These are phyloP conservation scores for Sternarchorhynchus goeldii DNA, from an alignment of 2,797 vertebrate genomes.

Conservation along the genomic window DNA sequence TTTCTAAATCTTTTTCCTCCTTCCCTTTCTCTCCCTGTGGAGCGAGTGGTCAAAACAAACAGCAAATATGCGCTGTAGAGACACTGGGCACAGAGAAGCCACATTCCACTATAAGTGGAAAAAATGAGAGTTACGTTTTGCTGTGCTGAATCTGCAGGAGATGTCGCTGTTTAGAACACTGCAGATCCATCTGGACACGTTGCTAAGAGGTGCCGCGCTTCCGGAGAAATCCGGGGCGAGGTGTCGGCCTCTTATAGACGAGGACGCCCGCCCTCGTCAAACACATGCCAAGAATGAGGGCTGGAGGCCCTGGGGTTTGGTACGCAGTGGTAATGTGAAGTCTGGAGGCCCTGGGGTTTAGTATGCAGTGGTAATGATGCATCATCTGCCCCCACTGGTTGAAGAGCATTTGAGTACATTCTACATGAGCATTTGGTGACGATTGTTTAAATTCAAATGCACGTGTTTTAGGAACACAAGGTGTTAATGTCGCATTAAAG, in stretches of 20 bases:
- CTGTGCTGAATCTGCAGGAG: conserved; percentile 40
- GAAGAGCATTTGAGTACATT: neutral
- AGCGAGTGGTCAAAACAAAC: conserved; percentile 64
- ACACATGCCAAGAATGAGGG: neutral
- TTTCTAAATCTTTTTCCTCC: conserved; percentile 50
- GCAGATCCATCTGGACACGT: conserved; percentile 46
- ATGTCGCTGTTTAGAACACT: conserved; percentile 28
- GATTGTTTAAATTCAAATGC: too few relatives aligned
- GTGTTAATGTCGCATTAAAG: too few relatives aligned
- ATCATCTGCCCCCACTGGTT: neutral
- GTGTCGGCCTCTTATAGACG: conserved; percentile 40
- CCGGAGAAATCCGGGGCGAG: conserved; percentile 13
- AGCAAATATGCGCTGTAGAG: conserved; percentile 63
- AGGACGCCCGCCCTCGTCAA: conserved; percentile 23
- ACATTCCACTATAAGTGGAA: conserved; percentile 62
- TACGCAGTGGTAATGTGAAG: too few relatives aligned
- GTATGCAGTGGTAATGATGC: conserved; percentile 11
- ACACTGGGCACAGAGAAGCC: conserved; percentile 52
- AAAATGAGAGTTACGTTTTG: conserved; percentile 55
- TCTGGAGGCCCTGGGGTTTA: neutral
- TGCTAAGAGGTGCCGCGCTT: conserved; percentile 36
- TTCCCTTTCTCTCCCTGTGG: conserved; percentile 47
- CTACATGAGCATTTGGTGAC: too few relatives aligned
- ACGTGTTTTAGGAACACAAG: too few relatives aligned
- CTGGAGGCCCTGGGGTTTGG: neutral